Conservation (phyloP, 2,113 vertebrate genomes). For the Nesogale talazaci region DNA sequence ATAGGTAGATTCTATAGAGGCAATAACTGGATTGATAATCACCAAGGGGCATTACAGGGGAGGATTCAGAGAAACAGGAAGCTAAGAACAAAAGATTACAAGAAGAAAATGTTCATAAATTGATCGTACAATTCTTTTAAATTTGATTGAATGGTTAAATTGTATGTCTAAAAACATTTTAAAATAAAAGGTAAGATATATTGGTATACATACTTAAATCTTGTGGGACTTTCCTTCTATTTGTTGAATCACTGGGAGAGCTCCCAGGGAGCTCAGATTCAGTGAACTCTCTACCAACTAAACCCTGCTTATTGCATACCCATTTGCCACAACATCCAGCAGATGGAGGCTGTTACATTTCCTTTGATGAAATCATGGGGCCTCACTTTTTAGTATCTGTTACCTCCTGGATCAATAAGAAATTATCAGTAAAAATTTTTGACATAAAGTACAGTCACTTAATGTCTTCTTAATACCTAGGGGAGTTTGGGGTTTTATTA, state of each 20-base stretch:
- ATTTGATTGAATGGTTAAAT: no score
- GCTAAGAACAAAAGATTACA: no score
- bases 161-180: no score
- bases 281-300: neutral
- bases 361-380: neutral
- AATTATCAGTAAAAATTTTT: neutral
- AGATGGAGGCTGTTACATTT: neutral
- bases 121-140: no score
- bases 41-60: no score
- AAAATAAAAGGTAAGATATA: neutral
- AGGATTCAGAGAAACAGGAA: no score
- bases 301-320: neutral
- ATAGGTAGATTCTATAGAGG: no score
- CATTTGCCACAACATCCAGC: neutral
- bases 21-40: no score
- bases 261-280: neutral
- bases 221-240: neutral
- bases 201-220: neutral
- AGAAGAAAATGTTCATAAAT: no score
- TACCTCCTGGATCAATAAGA: neutral
- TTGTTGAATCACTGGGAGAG: neutral
- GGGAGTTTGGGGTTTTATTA: neutral
- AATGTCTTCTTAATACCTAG: accelerated
- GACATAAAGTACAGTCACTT: neutral
- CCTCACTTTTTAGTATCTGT: neutral